phyloP scores from a whole-genome alignment of 92 coral and sea anemone species.

The Hydrozoanthus gracilis region DNA sequence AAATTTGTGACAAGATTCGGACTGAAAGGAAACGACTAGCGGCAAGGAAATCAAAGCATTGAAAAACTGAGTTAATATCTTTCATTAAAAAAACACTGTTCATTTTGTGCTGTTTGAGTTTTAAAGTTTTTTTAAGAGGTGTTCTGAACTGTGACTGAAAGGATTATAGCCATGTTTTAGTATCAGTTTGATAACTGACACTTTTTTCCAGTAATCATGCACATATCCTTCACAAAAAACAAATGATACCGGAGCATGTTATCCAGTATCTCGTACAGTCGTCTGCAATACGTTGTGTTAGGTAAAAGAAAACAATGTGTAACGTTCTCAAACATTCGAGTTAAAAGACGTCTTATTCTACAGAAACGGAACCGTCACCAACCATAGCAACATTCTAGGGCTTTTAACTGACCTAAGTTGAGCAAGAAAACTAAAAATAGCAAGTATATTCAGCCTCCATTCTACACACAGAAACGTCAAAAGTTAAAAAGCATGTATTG shows the following conservation, averaged over 20 bases:
- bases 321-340: too few species aligned
- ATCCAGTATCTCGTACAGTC: too few species aligned
- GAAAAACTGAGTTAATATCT: not conserved
- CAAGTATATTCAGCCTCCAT: slow-evolving; percentile 9
- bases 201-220: slow-evolving; percentile 1
- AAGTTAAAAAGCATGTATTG: not conserved
- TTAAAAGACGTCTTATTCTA: too few species aligned
- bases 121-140: slow-evolving; percentile 2
- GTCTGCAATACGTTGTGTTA: not conserved
- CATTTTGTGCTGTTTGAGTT: not conserved
- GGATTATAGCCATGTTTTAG: not conserved
- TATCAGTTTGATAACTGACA: not conserved
- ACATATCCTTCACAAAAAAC: not conserved
- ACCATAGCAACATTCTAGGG: slow-evolving; percentile 9
- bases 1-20: slow-evolving; percentile 13
- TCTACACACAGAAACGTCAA: slow-evolving; percentile 1
- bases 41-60: not conserved
- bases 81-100: not conserved
- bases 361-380: too few species aligned
- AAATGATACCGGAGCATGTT: not conserved
- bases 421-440: not conserved
- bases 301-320: not conserved
- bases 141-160: not conserved
- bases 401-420: not conserved
- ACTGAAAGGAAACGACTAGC: not conserved